Percentiles rank a stretch among this genome's conserved stretches.
Evolutionary conservation across 2,113 vertebrate species (phyloP).

Genomic region (Trematocara marginatum): DNA sequence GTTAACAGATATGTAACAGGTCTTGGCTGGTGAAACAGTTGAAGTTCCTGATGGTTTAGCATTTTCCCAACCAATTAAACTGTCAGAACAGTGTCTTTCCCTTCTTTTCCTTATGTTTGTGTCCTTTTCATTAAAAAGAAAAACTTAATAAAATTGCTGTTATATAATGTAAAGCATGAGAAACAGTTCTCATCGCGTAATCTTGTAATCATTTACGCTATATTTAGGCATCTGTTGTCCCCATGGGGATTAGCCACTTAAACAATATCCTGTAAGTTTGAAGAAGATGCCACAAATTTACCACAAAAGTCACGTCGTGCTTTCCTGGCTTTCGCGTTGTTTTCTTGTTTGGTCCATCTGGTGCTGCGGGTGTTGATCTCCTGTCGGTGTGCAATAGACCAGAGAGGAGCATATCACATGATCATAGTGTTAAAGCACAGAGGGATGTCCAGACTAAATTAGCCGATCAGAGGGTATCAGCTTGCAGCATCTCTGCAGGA

Average conservation of each 20-base stretch:
- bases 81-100: background rate
- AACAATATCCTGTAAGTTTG: background rate
- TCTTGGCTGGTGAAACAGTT: background rate
- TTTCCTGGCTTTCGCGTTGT: background rate
- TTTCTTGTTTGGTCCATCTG: constrained; percentile 12
- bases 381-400: constrained; percentile 8
- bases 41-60: background rate
- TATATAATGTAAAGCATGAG: background rate
- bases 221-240: background rate
- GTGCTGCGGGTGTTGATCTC: background rate
- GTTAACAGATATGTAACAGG: background rate
- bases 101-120: background rate
- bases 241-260: background rate
- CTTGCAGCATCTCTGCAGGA: constrained; percentile 43
- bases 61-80: background rate
- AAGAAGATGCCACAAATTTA: background rate
- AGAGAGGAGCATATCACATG: constrained; percentile 18
- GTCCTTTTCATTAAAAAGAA: background rate
- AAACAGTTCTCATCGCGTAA: background rate
- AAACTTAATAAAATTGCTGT: background rate
- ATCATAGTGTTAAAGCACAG: constrained; percentile 27
- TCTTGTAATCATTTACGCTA: constrained; percentile 13
- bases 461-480: constrained; percentile 30
- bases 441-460: constrained; percentile 18
- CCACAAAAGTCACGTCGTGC: background rate